Percentiles rank a stretch among this genome's conserved stretches.
phyloP scores from a whole-genome alignment of 2,113 vertebrate genomes.

The Cyanoliseus patagonus region DNA sequence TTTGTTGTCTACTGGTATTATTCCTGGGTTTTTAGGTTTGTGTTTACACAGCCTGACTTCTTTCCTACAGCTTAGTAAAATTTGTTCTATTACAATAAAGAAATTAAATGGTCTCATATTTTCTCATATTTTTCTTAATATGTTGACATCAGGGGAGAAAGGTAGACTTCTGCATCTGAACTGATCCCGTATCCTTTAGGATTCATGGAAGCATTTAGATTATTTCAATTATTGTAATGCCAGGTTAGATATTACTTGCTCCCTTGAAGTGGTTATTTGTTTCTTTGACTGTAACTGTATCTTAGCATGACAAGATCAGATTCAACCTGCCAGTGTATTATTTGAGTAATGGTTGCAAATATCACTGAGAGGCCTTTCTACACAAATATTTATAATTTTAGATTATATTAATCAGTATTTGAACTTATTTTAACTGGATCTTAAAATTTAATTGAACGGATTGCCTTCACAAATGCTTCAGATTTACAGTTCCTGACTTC shows the following conservation, averaged over 20 bases:
- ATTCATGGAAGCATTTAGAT: not conserved
- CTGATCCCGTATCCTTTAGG: not conserved
- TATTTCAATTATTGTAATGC: not conserved
- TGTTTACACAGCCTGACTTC: not conserved
- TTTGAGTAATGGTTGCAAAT: not conserved
- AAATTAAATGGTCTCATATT: not conserved
- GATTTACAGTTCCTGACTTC: not conserved
- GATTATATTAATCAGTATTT: not conserved
- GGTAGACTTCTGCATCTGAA: not conserved
- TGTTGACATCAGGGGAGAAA: not conserved
- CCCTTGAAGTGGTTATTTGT: not conserved
- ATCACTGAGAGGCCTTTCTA: not conserved
- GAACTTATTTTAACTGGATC: not conserved
- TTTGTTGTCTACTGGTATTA: not conserved
- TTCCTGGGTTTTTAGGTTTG: not conserved
- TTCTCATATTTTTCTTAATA: not conserved
- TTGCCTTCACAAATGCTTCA: not conserved
- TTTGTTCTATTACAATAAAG: not conserved
- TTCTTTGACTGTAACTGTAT: not conserved
- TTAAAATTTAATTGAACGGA: not conserved
- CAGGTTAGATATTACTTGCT: not conserved
- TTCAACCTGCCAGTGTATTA: not conserved
- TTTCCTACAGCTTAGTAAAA: not conserved
- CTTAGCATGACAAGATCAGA: not conserved
- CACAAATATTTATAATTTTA: not conserved